Percentiles rank a stretch among this genome's conserved stretches.
Evolutionary conservation across 2,113 vertebrate species (phyloP).

Genomic region (Dolichallabes microphthalmus): DNA sequence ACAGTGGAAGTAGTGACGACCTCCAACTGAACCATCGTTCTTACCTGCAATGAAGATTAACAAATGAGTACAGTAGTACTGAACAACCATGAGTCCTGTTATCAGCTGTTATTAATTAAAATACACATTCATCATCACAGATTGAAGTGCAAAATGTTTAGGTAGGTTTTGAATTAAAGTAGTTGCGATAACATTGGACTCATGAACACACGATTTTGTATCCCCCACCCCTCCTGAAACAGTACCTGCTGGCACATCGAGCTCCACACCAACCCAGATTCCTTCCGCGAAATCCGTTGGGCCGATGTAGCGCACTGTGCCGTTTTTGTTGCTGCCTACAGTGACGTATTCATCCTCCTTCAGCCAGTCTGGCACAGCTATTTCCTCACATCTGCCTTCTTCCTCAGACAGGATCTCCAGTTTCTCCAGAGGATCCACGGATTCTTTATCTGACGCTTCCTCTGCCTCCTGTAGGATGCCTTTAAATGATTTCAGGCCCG

Average conservation of each 20-base stretch:
- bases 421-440: constrained; percentile 64
- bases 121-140: neutral
- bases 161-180: neutral
- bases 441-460: constrained; percentile 23
- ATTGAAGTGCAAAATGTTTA: neutral
- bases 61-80: neutral
- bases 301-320: constrained; percentile 83
- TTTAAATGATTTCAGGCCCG: constrained; percentile 78
- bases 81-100: neutral
- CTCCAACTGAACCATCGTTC: constrained; percentile 89
- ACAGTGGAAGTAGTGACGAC: constrained; percentile 90
- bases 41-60: constrained; percentile 75
- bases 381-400: constrained; percentile 68
- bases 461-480: constrained; percentile 34
- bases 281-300: constrained; percentile 87
- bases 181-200: neutral
- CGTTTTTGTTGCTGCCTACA: constrained; percentile 81
- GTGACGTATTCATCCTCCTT: constrained; percentile 84
- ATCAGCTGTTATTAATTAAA: neutral
- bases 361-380: constrained; percentile 85
- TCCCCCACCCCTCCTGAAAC: constrained; percentile 29
- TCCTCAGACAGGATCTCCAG: constrained; percentile 77
- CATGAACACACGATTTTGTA: neutral
- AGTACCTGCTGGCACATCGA: constrained; percentile 87
- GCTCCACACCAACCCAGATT: constrained; percentile 91